phyloP scores from a whole-genome alignment of 2,113 vertebrate genomes.

The Upupa epops region DNA sequence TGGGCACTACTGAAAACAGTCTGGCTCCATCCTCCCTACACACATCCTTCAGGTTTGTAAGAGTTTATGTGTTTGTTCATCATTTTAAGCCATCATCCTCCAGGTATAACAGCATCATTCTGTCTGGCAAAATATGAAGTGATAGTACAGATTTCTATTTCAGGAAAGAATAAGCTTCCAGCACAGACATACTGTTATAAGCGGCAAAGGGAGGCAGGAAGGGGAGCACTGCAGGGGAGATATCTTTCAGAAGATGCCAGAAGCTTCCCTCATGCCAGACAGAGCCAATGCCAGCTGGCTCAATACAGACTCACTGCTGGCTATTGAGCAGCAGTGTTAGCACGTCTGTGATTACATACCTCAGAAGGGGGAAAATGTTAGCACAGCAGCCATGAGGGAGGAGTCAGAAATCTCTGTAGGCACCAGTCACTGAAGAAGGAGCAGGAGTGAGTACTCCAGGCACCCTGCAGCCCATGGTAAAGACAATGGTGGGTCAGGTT shows the following conservation, averaged over 20 bases:
- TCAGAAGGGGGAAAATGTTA: background rate
- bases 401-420: background rate
- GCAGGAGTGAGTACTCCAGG: background rate
- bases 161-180: background rate
- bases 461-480: background rate
- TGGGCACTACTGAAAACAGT: too few species aligned
- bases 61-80: background rate
- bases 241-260: background rate
- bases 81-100: constrained; percentile 13
- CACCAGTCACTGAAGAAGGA: background rate
- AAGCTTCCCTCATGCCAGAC: background rate
- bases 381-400: background rate
- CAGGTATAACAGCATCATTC: constrained; percentile 6
- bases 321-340: accelerated
- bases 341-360: background rate
- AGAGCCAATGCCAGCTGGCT: accelerated
- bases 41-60: too few species aligned
- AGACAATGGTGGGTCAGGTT: background rate
- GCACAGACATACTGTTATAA: background rate
- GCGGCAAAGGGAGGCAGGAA: background rate
- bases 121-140: background rate
- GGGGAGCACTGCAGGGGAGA: accelerated
- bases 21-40: too few species aligned
- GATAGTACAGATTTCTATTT: constrained; percentile 20
- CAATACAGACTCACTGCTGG: accelerated